A percentile compares a stretch with the other conserved stretches of the same genome.
Evolutionary conservation across 2,888 invertebrate species (phyloP).

Genomic region (Drosophila formosana): DNA sequence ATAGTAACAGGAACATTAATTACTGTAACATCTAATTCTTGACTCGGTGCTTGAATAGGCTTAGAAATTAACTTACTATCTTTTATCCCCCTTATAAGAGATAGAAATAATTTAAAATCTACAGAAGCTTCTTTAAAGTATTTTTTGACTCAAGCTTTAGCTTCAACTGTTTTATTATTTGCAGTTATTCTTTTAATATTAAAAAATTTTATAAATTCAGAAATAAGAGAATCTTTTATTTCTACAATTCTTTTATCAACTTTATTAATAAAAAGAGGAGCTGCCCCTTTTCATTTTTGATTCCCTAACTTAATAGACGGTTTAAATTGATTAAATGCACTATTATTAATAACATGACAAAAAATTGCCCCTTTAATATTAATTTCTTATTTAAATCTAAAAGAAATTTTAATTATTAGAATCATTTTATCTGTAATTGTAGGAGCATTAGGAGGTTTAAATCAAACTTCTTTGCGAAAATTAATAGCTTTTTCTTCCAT

Average conservation of each 20-base stretch:
- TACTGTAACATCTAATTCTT: slow-evolving; percentile 86
- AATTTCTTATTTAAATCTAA: slow-evolving; percentile 86
- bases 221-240: slow-evolving; percentile 70
- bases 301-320: slow-evolving; percentile 88
- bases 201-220: slow-evolving; percentile 75
- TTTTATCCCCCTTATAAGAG: slow-evolving; percentile 87
- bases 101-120: slow-evolving; percentile 85
- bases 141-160: slow-evolving; percentile 87
- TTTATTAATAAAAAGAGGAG: slow-evolving; percentile 87
- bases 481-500: slow-evolving; percentile 88
- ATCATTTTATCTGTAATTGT: slow-evolving; percentile 86
- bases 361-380: slow-evolving; percentile 87
- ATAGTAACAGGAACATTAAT: slow-evolving; percentile 86
- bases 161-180: slow-evolving; percentile 87
- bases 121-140: slow-evolving; percentile 88
- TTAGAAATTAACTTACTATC: slow-evolving; percentile 88
- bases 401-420: slow-evolving; percentile 85
- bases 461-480: slow-evolving; percentile 87
- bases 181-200: slow-evolving; percentile 82
- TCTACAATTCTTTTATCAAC: slow-evolving; percentile 71
- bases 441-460: slow-evolving; percentile 86
- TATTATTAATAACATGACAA: slow-evolving; percentile 79
- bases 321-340: slow-evolving; percentile 86
- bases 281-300: slow-evolving; percentile 87
- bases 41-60: slow-evolving; percentile 87